Evolutionary conservation across 2,113 vertebrate species (phyloP), one percentile per base, ranked within the genome.

Genomic region (Apodemus sylvaticus): DNA sequence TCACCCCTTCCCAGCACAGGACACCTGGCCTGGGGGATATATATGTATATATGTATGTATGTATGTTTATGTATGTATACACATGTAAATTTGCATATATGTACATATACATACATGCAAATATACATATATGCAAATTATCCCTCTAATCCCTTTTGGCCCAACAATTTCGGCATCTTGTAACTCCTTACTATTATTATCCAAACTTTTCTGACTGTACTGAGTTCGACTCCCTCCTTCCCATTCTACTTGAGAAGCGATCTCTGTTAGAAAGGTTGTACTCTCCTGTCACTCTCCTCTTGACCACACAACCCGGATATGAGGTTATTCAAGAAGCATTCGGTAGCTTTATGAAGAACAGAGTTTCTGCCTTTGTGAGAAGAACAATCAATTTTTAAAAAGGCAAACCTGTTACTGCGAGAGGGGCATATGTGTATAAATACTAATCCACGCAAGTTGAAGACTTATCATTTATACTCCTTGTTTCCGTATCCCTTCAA

Each of bases 361-460:
- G 53, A 22, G 86, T 31, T 22, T 74, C 71, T 83, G 26, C 19
- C 58, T 45, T 95, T 95, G 13, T 55, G 64, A 74, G 96, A 86
- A 79, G n/a, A 71, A 93, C 3, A 81, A 34, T 73, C 20, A 70
- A 29, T 74, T 87, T 79, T 14, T 58, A 45, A 39, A 83, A 91
- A 92, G 71, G 31, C 48, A 85, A 51, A 64, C 62, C 31, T 51
- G 45, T 0, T 77, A 64, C 5, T 62, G 42, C 62, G n/a, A 0
- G 2, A 85, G 74, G 19, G 34, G 73, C 86, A 85, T 53, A 22
- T 11, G 51, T 39, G 36, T 89, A 10, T 58, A 88, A 94, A 71
- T 58, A 36, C 34, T 71, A 55, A 20, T 87, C 55, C 55, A 71
- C 34, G 4, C 19, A 58, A 85, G 60, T 86, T 89, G 68, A 70